Evolutionary conservation across 2,888 invertebrate species (phyloP), one percentile per base, ranked within the genome.

Genomic region (Caenorhabditis sulstoni): DNA sequence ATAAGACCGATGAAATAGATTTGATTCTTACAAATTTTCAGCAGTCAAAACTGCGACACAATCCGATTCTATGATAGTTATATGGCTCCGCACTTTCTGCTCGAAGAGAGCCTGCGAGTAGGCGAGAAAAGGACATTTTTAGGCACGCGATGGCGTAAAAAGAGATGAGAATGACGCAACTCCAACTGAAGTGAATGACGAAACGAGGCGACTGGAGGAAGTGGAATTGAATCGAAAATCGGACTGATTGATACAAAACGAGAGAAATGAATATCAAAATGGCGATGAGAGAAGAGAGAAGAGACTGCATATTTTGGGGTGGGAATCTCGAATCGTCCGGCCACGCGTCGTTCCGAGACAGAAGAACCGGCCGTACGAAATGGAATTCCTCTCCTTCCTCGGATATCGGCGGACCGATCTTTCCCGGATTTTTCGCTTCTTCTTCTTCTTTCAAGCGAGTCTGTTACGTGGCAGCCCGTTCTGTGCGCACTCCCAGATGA

Each of bases 221-320:
- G 41, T 11, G 14, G 7, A 3, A 11, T 37, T 37, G 11, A 29
- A 29, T 29, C 29, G 11, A 41, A 41, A n/a, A n/a, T n/a, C n/a
- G 59, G 45, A 45, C 44, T 23, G 14, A 23, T 59, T n/a, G 37
- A 16, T 18, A 11, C 12, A 55, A n/a, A 37, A 16, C 4, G 39
- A 37, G 16, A 37, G 59, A 23, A 47, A 47, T 47, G 47, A 47
- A 47, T 18, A 47, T 18, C 16, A 18, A 47, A 47, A 47, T 22
- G 58, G 39, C 41, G 14, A 37, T 4, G 37, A 37, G n/a, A 29
- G 16, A 7, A 35, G 55, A 55, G 55, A 55, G 37, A 55, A n/a
- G 37, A 41, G 9, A 59, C 12, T 18, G 39, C 29, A 29, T 29
- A 29, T 29, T 29, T 29, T 7, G 4, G 29, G 7, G 29, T 29